Evolutionary conservation across 2,797 vertebrate genomes (phyloP).

Genomic region (Jordanella pulchra): DNA sequence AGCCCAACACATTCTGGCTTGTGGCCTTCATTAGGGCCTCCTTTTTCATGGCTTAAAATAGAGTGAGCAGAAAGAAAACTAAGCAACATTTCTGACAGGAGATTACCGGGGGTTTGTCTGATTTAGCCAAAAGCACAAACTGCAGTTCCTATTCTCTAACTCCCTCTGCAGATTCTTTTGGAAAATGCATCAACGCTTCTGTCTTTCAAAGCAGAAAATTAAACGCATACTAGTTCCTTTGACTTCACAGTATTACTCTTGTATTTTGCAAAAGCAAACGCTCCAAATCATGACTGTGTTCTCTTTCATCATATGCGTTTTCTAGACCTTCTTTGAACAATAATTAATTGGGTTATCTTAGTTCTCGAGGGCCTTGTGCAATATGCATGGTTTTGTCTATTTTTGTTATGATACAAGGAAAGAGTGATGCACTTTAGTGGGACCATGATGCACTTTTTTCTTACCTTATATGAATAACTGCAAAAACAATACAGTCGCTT

Average conservation of each 20-base stretch:
- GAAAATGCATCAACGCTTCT: constrained; percentile 46
- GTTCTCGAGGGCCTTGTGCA: constrained; percentile 48
- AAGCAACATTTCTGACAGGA: constrained; percentile 31
- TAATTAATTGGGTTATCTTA: constrained; percentile 53
- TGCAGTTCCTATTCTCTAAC: constrained; percentile 63
- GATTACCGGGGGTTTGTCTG: constrained; percentile 15
- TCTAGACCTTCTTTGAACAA: constrained; percentile 24
- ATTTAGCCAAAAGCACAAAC: neutral
- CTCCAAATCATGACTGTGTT: neutral
- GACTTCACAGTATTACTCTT: neutral
- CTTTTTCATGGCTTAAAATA: constrained; percentile 1
- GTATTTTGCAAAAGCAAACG: constrained; percentile 2
- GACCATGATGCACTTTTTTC: neutral
- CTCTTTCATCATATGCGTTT: constrained; percentile 26
- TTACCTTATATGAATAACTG: constrained; percentile 13
- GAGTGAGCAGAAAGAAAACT: constrained; percentile 8
- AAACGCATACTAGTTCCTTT: neutral
- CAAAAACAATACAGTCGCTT: constrained; percentile 16
- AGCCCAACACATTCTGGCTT: neutral
- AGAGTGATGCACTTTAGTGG: constrained; percentile 38
- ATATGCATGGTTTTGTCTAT: constrained; percentile 55
- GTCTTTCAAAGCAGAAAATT: neutral
- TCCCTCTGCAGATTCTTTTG: constrained; percentile 70
- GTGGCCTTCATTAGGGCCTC: neutral
- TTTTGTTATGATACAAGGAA: constrained; percentile 39